Evolutionary conservation across 2,888 invertebrate genomes (phyloP).

Genomic region (Zygogramma bicolorata): DNA sequence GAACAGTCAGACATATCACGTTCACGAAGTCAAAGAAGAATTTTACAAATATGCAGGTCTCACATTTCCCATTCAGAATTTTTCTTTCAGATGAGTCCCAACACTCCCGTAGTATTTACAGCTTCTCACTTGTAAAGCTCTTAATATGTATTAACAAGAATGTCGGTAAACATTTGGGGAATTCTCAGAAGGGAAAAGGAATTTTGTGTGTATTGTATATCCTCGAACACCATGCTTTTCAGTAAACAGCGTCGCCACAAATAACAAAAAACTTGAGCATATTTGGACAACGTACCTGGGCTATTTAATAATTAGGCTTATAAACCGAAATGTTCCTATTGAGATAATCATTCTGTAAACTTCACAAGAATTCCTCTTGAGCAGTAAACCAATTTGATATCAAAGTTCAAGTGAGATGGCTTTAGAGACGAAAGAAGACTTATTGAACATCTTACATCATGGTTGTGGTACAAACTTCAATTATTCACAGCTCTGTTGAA

Average conservation of each 20-base stretch:
- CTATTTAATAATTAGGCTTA: slow-evolving; percentile 28
- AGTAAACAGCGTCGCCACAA: slow-evolving; percentile 33
- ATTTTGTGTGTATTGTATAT: slow-evolving; percentile 11
- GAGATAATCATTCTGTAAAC: slow-evolving; percentile 8
- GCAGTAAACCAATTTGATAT: slow-evolving; percentile 1
- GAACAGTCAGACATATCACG: too few relatives aligned
- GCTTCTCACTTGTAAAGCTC: neutral
- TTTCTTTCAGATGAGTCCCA: neutral
- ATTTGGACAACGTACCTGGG: slow-evolving; percentile 22
- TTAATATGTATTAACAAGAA: slow-evolving; percentile 12
- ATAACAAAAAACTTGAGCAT: slow-evolving; percentile 30
- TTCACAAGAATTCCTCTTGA: neutral
- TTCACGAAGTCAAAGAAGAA: too few relatives aligned
- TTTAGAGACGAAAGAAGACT: neutral
- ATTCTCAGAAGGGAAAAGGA: slow-evolving; percentile 8
- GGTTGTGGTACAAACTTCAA: neutral
- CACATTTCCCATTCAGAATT: neutral
- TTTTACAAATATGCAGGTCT: too few relatives aligned
- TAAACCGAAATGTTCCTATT: neutral
- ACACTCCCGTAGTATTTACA: neutral
- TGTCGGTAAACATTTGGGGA: slow-evolving; percentile 2
- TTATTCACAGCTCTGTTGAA: too few relatives aligned
- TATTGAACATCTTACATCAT: neutral
- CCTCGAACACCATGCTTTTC: neutral
- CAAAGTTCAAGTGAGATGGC: neutral